Evolutionary conservation across 1,140 invertebrate species (phyloP).

Genomic region (Papilio glaucus): DNA sequence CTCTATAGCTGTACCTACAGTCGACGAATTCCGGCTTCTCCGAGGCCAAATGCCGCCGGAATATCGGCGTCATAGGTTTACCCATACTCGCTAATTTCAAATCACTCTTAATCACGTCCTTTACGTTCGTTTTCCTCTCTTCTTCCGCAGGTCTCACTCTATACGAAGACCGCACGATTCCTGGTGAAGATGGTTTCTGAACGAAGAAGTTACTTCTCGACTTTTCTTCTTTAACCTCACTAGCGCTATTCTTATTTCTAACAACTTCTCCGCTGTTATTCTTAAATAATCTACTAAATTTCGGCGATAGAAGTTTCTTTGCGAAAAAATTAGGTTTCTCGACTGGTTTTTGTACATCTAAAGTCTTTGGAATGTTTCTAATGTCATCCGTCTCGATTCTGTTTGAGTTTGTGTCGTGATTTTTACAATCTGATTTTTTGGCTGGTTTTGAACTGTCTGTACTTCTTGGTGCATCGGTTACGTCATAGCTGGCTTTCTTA

Average conservation of each 20-base stretch:
- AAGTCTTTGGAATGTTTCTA: conserved; percentile 56
- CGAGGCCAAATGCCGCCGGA: conserved; percentile 59
- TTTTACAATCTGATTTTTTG: conserved; percentile 27
- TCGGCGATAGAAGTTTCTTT: conserved; percentile 77
- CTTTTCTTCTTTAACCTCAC: conserved; percentile 60
- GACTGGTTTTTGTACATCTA: conserved; percentile 47
- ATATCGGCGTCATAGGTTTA: conserved; percentile 79
- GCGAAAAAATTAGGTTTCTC: conserved; percentile 72
- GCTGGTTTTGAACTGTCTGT: conserved; percentile 35
- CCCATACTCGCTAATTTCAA: conserved; percentile 71
- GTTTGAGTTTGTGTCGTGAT: background rate
- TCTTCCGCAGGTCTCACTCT: conserved; percentile 60
- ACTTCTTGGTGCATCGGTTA: conserved; percentile 54
- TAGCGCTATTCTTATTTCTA: conserved; percentile 49
- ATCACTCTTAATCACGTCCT: conserved; percentile 65
- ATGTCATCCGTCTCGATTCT: conserved; percentile 49
- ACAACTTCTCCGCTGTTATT: conserved; percentile 61
- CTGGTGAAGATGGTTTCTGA: conserved; percentile 61
- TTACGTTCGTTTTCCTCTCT: conserved; percentile 41
- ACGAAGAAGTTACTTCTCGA: conserved; percentile 75
- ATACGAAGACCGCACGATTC: conserved; percentile 49
- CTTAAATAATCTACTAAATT: conserved; percentile 73
- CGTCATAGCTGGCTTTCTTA: conserved; percentile 66
- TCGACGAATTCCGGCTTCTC: conserved; percentile 67
- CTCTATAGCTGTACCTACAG: conserved; percentile 75